Evolutionary conservation across 2,113 vertebrate genomes (phyloP).

Genomic region (Podilymbus podiceps): DNA sequence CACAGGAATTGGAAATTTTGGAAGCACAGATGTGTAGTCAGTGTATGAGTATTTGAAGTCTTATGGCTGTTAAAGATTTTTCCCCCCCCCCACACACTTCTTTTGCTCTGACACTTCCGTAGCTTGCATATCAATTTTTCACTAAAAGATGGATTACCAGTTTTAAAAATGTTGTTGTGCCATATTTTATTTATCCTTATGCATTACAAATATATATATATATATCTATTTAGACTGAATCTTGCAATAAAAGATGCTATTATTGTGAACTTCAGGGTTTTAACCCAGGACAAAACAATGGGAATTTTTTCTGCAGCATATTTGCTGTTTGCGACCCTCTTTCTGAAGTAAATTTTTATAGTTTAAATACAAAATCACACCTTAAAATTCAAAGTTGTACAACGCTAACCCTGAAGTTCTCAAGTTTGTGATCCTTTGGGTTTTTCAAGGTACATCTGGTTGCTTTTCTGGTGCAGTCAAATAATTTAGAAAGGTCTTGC

Average conservation of each 20-base stretch:
- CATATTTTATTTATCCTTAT: neutral
- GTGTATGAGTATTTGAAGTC: neutral
- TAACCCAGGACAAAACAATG: neutral
- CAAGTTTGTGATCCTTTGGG: neutral
- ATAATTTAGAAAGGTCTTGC: neutral
- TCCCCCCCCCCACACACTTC: too few relatives aligned
- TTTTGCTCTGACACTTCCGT: neutral
- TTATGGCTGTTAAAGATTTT: neutral
- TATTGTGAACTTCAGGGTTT: constrained; percentile 53
- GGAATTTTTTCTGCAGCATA: neutral
- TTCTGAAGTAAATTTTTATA: neutral
- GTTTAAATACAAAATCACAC: neutral
- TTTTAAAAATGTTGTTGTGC: neutral
- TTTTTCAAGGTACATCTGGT: neutral
- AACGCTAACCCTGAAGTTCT: neutral
- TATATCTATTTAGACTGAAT: neutral
- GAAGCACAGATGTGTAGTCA: neutral
- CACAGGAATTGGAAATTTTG: neutral
- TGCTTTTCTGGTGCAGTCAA: constrained; percentile 6
- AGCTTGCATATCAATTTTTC: neutral
- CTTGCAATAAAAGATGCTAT: neutral
- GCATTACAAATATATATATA: neutral
- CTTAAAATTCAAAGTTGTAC: accelerated
- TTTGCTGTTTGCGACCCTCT: neutral
- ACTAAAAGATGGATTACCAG: neutral